Conservation (phyloP, 1,140 invertebrate species). For the Drosophila mauritiana region DNA sequence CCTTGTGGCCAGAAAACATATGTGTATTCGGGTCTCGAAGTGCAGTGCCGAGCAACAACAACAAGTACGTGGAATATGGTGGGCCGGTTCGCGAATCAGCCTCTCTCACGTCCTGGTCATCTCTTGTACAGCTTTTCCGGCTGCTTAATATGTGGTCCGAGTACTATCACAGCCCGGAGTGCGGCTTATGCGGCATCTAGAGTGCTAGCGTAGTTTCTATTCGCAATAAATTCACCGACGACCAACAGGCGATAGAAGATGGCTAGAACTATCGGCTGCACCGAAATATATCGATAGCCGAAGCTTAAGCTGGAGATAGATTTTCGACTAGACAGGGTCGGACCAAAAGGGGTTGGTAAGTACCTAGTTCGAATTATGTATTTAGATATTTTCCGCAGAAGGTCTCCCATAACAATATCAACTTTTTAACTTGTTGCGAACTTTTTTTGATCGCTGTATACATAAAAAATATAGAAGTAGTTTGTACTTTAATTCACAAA, state of each 20-base stretch:
- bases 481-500: not conserved
- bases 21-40: constrained; percentile 1
- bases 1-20: constrained; percentile 10
- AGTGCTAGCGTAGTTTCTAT: constrained; percentile 4
- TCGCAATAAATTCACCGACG: not conserved
- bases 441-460: no score
- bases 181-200: constrained; percentile 5
- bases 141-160: not conserved
- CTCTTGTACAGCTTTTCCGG: not conserved
- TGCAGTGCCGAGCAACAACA: constrained; percentile 21
- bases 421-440: not conserved
- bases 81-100: constrained; percentile 15
- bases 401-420: not conserved
- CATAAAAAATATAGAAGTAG: no score
- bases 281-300: not conserved
- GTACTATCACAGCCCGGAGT: not conserved
- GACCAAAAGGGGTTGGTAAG: not conserved
- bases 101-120: constrained; percentile 21
- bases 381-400: no score
- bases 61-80: constrained; percentile 8
- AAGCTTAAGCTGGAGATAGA: not conserved
- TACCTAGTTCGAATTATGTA: no score
- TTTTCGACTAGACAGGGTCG: not conserved
- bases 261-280: not conserved
- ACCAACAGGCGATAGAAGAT: constrained; percentile 2